phyloP scores from a whole-genome alignment of 2,113 vertebrate species.

The Bubo scandiacus region DNA sequence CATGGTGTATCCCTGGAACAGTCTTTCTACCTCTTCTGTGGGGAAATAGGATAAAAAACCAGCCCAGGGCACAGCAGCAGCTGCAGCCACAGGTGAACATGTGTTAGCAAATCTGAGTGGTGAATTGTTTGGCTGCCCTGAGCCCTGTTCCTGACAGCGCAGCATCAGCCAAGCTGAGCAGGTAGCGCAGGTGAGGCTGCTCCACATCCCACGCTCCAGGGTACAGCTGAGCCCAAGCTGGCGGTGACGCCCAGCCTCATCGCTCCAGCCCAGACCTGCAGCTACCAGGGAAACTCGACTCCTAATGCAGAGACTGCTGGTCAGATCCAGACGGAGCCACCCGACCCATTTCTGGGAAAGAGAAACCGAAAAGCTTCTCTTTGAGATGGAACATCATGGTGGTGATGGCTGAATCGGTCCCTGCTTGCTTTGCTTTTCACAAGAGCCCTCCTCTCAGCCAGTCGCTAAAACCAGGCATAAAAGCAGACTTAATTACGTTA shows the following conservation, averaged over 20 bases:
- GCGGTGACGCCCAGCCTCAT: too few relatives aligned
- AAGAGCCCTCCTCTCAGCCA: not conserved
- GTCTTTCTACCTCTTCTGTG: not conserved
- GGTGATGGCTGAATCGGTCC: not conserved
- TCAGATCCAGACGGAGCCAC: fast-evolving
- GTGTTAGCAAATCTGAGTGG: fast-evolving
- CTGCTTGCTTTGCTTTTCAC: not conserved
- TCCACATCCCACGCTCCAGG: not conserved
- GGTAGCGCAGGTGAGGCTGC: not conserved
- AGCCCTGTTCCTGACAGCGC: not conserved
- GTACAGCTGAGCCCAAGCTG: fast-evolving
- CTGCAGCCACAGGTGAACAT: not conserved
- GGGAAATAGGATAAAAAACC: not conserved
- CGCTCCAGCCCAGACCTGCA: not conserved
- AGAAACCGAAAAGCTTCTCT: not conserved
- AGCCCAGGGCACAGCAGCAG: not conserved
- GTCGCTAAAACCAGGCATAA: not conserved
- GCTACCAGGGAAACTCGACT: not conserved
- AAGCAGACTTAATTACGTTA: slow-evolving; percentile 8
- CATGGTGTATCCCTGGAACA: fast-evolving
- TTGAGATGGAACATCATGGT: fast-evolving
- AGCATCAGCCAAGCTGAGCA: not conserved
- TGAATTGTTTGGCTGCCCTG: not conserved
- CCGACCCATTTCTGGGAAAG: not conserved
- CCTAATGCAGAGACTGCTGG: not conserved